Base-by-base conservation (phyloP, 2,113 vertebrate species). In the Upupa epops region DNA sequence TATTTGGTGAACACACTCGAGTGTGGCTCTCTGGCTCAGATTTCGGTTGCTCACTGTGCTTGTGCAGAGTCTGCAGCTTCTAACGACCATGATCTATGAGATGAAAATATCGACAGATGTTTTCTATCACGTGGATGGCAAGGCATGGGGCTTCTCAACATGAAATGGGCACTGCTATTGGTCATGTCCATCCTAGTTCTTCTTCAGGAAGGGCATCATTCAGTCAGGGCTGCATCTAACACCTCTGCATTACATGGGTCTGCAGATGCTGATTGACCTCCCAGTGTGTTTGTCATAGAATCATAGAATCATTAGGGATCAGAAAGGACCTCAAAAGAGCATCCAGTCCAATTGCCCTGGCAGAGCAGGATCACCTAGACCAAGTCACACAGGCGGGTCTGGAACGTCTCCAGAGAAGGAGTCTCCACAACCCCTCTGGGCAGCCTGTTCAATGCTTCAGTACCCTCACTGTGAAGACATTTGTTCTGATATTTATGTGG, bases 131-230 rank as follows among this genome's bases (percentile, higher is more conserved):
- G 3, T 40, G 31, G 36, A 36, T 59, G 58, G n/a, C 24, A 8
- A 8, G 10, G 37, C 21, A 8, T 20, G 48, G 54, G n/a, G 22
- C 51, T 79, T 21, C 42, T n/a, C 48, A 40, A 45, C 16, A 32
- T 55, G 5, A 55, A 85, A 36, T 24, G 45, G 14, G 13, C 70
- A 42, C 8, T 55, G 54, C 79, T 54, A 5, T 85, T 51, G 36
- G 64, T 46, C 18, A 1, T 11, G 14, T 37, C 34, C 45, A 2
- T 76, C 49, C 49, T 0, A 0, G 3, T 5, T 4, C 3, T 36
- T 36, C 46, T 51, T 69, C 0, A 0, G 65, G 56, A 46, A 29
- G 28, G 28, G 9, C 31, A 55, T 55, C 8, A 0, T 28, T 70
- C 55, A 65, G 29, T 20, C 45, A 13, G 54, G 76, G 19, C 40